These are phyloP conservation scores for Pandemis heparana DNA, from an alignment of 2,888 invertebrate genomes.

Conservation along the genomic window DNA sequence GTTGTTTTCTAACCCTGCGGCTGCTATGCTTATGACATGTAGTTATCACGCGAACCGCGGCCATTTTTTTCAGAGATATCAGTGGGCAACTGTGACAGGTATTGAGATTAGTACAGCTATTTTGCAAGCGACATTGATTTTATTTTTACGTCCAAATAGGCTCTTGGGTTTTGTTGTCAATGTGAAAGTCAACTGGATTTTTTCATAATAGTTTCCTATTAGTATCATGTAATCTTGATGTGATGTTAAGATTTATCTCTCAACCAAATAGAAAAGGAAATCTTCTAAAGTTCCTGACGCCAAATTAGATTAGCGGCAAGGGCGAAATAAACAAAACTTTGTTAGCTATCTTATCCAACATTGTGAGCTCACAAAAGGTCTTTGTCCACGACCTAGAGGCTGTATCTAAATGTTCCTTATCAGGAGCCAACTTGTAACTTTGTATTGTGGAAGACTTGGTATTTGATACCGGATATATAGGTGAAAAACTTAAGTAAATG, in stretches of 20 bases:
- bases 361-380: not conserved
- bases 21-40: slow-evolving; percentile 18
- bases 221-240: no score
- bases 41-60: slow-evolving; percentile 25
- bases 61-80: slow-evolving; percentile 25
- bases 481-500: no score
- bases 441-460: not conserved
- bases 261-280: not conserved
- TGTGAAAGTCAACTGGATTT: no score
- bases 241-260: no score
- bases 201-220: no score
- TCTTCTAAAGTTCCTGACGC: not conserved
- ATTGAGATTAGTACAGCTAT: slow-evolving; percentile 21
- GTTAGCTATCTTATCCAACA: not conserved
- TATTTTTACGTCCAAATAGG: not conserved
- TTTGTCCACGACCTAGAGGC: not conserved
- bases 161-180: no score
- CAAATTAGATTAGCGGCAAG: not conserved
- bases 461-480: not conserved
- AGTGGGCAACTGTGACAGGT: slow-evolving; percentile 13
- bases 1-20: not conserved
- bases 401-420: not conserved
- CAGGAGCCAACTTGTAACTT: slow-evolving; percentile 1
- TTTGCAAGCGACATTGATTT: not conserved
- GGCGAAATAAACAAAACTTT: slow-evolving; percentile 7